These are phyloP conservation scores for Pachypanchax playfairii DNA, from an alignment of 2,113 vertebrate species.

Conservation along the genomic window DNA sequence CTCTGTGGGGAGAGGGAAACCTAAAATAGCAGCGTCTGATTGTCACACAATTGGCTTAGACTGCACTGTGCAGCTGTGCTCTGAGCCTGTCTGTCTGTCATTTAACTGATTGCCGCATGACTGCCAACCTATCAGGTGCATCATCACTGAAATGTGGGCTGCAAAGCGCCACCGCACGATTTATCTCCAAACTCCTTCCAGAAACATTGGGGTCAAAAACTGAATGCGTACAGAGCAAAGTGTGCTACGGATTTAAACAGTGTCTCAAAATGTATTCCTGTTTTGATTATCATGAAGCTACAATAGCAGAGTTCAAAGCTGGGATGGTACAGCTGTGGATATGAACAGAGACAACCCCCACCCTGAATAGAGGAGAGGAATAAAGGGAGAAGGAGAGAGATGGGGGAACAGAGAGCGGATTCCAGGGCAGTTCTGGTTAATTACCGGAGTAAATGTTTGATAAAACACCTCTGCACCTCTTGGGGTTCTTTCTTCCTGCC, in stretches of 20 bases:
- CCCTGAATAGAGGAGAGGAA: conserved; percentile 36
- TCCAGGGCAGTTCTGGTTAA: conserved; percentile 69
- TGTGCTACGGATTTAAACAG: conserved; percentile 47
- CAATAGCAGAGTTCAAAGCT: conserved; percentile 65
- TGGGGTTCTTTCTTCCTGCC: conserved; percentile 60
- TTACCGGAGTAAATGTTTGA: conserved; percentile 69
- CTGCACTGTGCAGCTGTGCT: conserved; percentile 80
- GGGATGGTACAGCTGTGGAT: conserved; percentile 67
- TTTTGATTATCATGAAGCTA: conserved; percentile 67
- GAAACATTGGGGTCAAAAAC: conserved; percentile 50
- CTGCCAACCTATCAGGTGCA: conserved; percentile 80
- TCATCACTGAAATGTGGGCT: conserved; percentile 57
- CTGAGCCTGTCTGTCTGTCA: conserved; percentile 77
- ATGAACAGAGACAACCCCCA: conserved; percentile 41
- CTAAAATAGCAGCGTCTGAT: conserved; percentile 82
- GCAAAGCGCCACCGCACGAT: conserved; percentile 27
- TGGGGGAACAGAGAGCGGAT: conserved; percentile 52
- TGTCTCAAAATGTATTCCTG: conserved; percentile 56
- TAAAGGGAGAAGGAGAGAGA: conserved; percentile 19
- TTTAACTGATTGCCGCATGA: conserved; percentile 78
- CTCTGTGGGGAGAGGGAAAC: conserved; percentile 71
- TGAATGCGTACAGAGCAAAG: conserved; percentile 24
- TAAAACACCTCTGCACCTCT: conserved; percentile 62
- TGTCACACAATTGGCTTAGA: conserved; percentile 82
- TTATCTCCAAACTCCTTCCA: conserved; percentile 46